Conservation (phyloP, 2,797 vertebrate genomes). For the Alfaro cultratus region DNA sequence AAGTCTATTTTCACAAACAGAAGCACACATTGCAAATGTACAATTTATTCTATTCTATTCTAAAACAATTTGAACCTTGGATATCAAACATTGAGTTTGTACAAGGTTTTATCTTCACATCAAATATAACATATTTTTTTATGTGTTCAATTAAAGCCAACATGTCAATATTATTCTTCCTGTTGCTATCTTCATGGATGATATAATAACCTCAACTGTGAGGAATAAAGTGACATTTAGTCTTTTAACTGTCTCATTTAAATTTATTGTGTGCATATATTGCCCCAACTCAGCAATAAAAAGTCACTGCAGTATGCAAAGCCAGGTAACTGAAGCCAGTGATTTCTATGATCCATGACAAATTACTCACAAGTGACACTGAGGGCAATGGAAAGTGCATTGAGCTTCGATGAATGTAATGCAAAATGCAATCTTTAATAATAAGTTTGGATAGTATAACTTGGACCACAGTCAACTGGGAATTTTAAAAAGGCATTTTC, state of each 20-base stretch:
- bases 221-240: slow-evolving; percentile 51
- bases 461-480: no score
- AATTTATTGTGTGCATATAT: slow-evolving; percentile 48
- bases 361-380: slow-evolving; percentile 37
- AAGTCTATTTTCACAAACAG: neutral
- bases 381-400: neutral
- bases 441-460: no score
- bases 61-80: neutral
- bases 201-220: slow-evolving; percentile 17
- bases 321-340: slow-evolving; percentile 3
- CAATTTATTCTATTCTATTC: neutral
- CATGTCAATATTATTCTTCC: slow-evolving; percentile 13
- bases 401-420: no score
- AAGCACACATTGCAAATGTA: neutral
- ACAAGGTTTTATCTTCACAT: neutral
- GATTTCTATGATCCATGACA: slow-evolving; percentile 37
- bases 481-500: neutral
- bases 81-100: neutral
- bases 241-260: slow-evolving; percentile 33
- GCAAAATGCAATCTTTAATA: no score
- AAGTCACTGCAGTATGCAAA: neutral
- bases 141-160: slow-evolving; percentile 7
- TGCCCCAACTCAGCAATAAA: slow-evolving; percentile 60
- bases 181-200: slow-evolving; percentile 11
- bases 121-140: neutral